These are phyloP conservation scores for Drosophila mauritiana DNA, from an alignment of 1,140 invertebrate species.

Conservation along the genomic window DNA sequence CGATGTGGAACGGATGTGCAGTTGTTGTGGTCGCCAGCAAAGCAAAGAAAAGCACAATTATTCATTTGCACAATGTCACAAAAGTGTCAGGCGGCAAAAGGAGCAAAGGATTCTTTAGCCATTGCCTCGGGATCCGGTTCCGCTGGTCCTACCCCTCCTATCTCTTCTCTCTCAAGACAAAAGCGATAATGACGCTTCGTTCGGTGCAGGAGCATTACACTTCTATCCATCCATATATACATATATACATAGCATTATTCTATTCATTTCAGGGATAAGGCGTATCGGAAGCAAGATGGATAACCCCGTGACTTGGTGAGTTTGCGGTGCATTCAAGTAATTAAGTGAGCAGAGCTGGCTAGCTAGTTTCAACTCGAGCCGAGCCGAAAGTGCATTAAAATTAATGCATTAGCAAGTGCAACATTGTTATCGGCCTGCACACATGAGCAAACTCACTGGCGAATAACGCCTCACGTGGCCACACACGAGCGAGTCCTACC, in stretches of 20 bases:
- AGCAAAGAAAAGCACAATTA: slow-evolving; percentile 80
- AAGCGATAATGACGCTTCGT: slow-evolving; percentile 74
- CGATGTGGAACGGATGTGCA: slow-evolving; percentile 81
- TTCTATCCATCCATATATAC: neutral
- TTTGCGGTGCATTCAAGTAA: slow-evolving; percentile 69
- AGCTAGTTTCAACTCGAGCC: slow-evolving; percentile 15
- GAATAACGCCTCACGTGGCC: slow-evolving; percentile 63
- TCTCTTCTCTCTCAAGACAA: slow-evolving; percentile 6
- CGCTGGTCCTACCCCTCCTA: neutral
- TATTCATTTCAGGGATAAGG: slow-evolving; percentile 28
- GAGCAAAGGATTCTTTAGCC: slow-evolving; percentile 74
- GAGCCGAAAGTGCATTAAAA: slow-evolving; percentile 76
- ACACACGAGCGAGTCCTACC: slow-evolving; percentile 62
- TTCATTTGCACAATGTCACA: slow-evolving; percentile 82
- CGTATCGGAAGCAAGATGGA: slow-evolving; percentile 70
- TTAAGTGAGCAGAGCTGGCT: slow-evolving; percentile 56
- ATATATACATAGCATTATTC: slow-evolving; percentile 7
- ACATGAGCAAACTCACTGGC: slow-evolving; percentile 66
- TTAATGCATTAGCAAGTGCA: slow-evolving; percentile 82
- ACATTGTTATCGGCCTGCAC: slow-evolving; percentile 80
- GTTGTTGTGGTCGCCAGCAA: slow-evolving; percentile 72
- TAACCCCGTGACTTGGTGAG: slow-evolving; percentile 59
- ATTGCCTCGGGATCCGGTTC: slow-evolving; percentile 29
- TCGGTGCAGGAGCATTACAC: slow-evolving; percentile 42
- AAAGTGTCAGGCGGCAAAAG: slow-evolving; percentile 81